phyloP scores from a whole-genome alignment of 2,888 invertebrate genomes.

The Mechanitis messenoides region DNA sequence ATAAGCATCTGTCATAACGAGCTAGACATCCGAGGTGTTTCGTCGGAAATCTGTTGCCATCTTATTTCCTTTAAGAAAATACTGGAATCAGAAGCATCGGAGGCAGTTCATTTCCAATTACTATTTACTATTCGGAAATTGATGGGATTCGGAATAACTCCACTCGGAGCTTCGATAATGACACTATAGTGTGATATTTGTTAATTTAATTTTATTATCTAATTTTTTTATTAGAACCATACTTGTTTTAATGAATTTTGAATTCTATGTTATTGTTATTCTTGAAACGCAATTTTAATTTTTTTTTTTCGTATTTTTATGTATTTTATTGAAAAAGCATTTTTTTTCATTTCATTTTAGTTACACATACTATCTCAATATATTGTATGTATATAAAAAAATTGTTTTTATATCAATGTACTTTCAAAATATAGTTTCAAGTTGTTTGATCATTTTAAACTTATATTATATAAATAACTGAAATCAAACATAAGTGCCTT shows the following conservation, averaged over 20 bases:
- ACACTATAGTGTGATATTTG: constrained; percentile 9
- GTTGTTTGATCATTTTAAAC: neutral
- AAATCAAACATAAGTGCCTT: constrained; percentile 7
- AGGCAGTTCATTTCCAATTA: constrained; percentile 24
- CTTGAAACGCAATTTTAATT: too few species aligned
- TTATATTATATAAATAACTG: constrained; percentile 7
- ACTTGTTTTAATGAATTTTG: neutral
- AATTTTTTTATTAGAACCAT: too few species aligned
- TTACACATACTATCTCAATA: too few species aligned
- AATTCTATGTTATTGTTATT: too few species aligned
- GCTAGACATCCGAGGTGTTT: constrained; percentile 21
- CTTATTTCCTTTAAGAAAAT: constrained; percentile 26
- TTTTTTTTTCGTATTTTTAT: too few species aligned
- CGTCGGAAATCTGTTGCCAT: constrained; percentile 31
- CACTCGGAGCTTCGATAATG: constrained; percentile 13
- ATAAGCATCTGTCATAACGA: constrained; percentile 12
- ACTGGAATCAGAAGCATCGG: constrained; percentile 44
- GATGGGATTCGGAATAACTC: constrained; percentile 22
- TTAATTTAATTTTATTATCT: too few species aligned
- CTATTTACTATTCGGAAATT: constrained; percentile 19
- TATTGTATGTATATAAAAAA: too few species aligned
- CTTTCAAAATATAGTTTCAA: neutral
- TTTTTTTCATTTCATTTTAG: too few species aligned
- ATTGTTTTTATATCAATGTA: neutral
- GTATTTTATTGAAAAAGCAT: too few species aligned